Evolutionary conservation across 2,888 invertebrate genomes (phyloP).

Genomic region (Habrosyne pyritoides): DNA sequence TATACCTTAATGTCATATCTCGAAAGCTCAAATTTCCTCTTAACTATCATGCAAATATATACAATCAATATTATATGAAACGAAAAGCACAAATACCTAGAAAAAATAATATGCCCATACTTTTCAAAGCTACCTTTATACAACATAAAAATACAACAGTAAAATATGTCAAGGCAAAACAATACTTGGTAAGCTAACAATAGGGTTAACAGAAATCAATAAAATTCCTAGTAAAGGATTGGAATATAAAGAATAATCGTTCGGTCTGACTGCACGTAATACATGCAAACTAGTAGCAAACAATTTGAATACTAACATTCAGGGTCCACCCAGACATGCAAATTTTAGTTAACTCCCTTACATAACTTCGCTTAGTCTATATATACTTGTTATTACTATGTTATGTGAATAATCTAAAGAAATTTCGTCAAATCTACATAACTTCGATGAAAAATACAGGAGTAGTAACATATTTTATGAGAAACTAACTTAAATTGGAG

Average conservation of each 20-base stretch:
- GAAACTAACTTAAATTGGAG: too few relatives aligned
- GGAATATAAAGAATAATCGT: slow-evolving; percentile 36
- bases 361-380: not conserved
- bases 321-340: slow-evolving; percentile 53
- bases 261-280: slow-evolving; percentile 40
- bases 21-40: not conserved
- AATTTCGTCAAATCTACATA: not conserved
- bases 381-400: not conserved
- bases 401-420: slow-evolving; percentile 15
- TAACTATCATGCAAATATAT: not conserved
- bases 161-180: not conserved
- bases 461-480: too few relatives aligned
- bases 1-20: not conserved
- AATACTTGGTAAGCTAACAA: slow-evolving; percentile 14
- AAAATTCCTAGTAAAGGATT: slow-evolving; percentile 33
- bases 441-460: not conserved
- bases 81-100: not conserved
- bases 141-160: too few relatives aligned
- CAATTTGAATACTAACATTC: slow-evolving; percentile 57
- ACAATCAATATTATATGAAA: not conserved
- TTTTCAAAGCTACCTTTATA: too few relatives aligned
- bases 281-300: slow-evolving; percentile 59
- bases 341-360: slow-evolving; percentile 33
- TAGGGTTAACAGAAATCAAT: slow-evolving; percentile 39
- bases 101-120: not conserved